Conservation (phyloP, 1,140 invertebrate species). For the Cydia fagiglandana region DNA sequence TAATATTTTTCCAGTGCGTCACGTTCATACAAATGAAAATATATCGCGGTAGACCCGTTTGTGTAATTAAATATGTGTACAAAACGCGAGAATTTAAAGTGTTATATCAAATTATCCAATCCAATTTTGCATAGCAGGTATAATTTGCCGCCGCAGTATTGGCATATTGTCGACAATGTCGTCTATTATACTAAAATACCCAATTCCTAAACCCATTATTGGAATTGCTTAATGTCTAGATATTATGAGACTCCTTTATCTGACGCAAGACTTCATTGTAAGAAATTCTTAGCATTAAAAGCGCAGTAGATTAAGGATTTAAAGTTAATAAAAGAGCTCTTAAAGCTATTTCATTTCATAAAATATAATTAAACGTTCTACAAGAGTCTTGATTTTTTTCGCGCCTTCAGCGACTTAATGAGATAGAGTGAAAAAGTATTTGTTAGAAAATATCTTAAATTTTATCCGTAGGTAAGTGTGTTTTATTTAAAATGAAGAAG, state of each 20-base stretch:
- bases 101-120: too few relatives aligned
- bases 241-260: slow-evolving; percentile 1
- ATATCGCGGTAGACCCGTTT: too few relatives aligned
- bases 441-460: neutral
- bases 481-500: too few relatives aligned
- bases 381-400: neutral
- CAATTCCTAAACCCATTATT: neutral
- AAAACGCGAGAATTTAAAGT: too few relatives aligned
- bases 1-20: too few relatives aligned
- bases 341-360: slow-evolving; percentile 5
- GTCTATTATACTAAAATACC: neutral
- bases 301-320: neutral
- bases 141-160: neutral
- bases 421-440: neutral
- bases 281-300: slow-evolving; percentile 14
- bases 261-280: slow-evolving; percentile 2
- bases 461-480: neutral
- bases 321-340: slow-evolving; percentile 17
- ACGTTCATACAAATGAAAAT: too few relatives aligned
- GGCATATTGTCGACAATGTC: neutral
- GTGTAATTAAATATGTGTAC: too few relatives aligned
- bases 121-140: too few relatives aligned
- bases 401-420: neutral
- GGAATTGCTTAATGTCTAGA: neutral
- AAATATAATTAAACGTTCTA: slow-evolving; percentile 9